A percentile compares a stretch with the other conserved stretches of the same genome.
Evolutionary conservation across 2,888 invertebrate genomes (phyloP).

Genomic region (Exephanes ischioxanthus): DNA sequence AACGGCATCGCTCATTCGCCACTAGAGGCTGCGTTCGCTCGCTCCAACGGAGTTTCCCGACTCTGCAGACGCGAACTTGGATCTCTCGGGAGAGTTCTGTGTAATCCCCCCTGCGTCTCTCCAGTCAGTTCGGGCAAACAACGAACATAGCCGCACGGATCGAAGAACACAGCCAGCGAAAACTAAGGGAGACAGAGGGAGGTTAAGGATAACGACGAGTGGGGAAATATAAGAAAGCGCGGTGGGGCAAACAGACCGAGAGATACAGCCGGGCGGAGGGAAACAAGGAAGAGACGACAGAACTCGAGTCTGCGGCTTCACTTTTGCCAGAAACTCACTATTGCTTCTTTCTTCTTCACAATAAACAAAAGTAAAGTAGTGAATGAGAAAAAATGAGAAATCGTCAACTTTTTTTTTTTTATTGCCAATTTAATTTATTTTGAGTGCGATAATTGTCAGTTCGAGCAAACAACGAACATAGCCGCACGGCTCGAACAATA

Average conservation of each 20-base stretch:
- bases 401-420: neutral
- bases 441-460: neutral
- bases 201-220: slow-evolving; percentile 12
- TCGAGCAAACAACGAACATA: slow-evolving; percentile 9
- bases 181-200: neutral
- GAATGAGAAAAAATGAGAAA: neutral
- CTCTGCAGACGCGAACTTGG: slow-evolving; percentile 53
- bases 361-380: neutral
- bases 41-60: slow-evolving; percentile 26
- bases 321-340: slow-evolving; percentile 6
- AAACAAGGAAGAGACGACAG: slow-evolving; percentile 25
- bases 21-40: neutral
- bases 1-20: neutral
- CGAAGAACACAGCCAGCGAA: neutral
- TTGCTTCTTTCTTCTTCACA: neutral
- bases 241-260: slow-evolving; percentile 27
- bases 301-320: neutral
- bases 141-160: neutral
- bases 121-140: neutral
- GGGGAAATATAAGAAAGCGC: slow-evolving; percentile 29
- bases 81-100: slow-evolving; percentile 15
- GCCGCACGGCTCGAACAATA: neutral
- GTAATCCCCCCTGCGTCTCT: slow-evolving; percentile 3
- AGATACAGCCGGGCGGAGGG: slow-evolving; percentile 15
- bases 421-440: slow-evolving; percentile 10